A percentile compares a stretch with the other conserved stretches of the same genome.
phyloP scores from a whole-genome alignment of 2,797 vertebrate genomes.

The Clarias fuscus region DNA sequence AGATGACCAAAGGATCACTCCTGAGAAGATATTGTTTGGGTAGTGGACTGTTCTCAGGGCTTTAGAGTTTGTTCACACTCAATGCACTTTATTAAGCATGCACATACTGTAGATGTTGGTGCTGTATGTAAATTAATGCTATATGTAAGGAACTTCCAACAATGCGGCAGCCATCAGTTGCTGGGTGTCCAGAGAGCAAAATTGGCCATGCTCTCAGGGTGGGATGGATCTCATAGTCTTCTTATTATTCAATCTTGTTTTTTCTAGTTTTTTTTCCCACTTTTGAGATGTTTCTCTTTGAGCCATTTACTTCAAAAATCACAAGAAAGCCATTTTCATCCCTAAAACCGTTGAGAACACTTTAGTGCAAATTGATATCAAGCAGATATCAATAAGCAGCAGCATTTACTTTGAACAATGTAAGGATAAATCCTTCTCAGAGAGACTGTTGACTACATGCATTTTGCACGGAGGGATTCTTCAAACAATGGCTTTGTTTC shows the following conservation, averaged over 20 bases:
- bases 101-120: background rate
- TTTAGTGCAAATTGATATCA: background rate
- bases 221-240: background rate
- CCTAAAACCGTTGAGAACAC: background rate
- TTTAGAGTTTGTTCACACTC: background rate
- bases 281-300: background rate
- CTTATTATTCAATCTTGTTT: background rate
- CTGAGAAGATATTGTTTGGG: background rate
- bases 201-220: background rate
- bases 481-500: background rate
- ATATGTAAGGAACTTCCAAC: background rate
- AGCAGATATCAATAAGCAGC: background rate
- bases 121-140: background rate
- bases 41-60: background rate
- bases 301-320: background rate
- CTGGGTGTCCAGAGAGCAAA: background rate
- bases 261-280: background rate
- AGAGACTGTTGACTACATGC: background rate
- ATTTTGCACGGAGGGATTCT: background rate
- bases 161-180: background rate
- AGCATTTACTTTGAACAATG: background rate
- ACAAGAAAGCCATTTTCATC: background rate
- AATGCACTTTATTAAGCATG: background rate
- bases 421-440: background rate
- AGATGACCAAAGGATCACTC: background rate